Percentiles rank a stretch among this genome's conserved stretches.
Conservation (phyloP, 2,888 invertebrate species). For the Tipula unca region DNA sequence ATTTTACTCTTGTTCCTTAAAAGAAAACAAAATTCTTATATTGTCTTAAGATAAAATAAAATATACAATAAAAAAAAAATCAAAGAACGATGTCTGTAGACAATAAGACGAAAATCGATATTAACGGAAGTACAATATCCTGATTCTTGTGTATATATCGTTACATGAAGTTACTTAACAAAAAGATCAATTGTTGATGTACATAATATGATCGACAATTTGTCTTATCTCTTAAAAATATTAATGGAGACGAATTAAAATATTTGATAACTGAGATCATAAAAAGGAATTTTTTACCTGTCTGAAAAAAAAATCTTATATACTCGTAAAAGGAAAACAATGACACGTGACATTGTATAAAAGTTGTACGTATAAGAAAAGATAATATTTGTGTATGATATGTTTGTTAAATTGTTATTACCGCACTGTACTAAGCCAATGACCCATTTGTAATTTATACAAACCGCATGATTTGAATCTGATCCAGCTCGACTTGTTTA, state of each 20-base stretch:
- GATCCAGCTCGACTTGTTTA: too few relatives aligned
- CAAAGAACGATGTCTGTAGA: background rate
- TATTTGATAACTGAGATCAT: background rate
- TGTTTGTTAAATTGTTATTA: too few relatives aligned
- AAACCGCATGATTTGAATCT: too few relatives aligned
- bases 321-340: background rate
- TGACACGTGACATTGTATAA: background rate
- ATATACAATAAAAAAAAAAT: background rate
- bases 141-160: background rate
- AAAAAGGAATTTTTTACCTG: background rate
- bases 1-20: constrained; percentile 8
- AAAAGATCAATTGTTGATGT: background rate
- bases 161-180: background rate
- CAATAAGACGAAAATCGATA: background rate
- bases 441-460: too few relatives aligned
- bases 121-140: constrained; percentile 8
- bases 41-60: background rate
- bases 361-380: background rate
- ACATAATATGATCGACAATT: background rate
- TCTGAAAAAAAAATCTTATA: background rate
- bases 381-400: background rate
- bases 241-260: background rate
- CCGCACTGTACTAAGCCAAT: too few relatives aligned
- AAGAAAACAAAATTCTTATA: background rate
- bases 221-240: background rate